Evolutionary conservation across 2,797 vertebrate genomes (phyloP), one percentile per base, ranked within the genome.

Genomic region (Heliangelus exortis): DNA sequence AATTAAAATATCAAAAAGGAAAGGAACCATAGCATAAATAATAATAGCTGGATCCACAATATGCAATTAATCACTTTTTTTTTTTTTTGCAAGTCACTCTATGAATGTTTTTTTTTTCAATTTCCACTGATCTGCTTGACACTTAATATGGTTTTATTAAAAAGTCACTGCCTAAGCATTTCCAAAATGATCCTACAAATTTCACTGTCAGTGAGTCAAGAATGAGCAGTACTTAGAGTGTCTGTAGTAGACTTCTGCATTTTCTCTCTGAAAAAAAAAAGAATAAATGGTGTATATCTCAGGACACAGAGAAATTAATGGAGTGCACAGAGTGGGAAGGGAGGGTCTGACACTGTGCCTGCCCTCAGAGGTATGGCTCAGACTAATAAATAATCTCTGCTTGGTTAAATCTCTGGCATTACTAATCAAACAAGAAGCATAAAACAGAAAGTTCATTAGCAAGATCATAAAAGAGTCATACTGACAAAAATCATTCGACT

Each of bases 341-440:
- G 81, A 91, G 79, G 84, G 74, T 59, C 89, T 92, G 93, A 97
- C 96, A 90, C 68, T 0, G 0, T 89, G 92, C 92, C 93, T 89
- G 92, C 92, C 93, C 92, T 89, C 77, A 45, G 91, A 93, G 94
- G 91, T 79, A 18, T 26, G 71, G 65, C 93, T 96, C 90, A 57
- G 74, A 50, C 84, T 87, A 84, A 96, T 94, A 95, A 95, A 95
- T 96, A 89, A 95, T 94, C 90, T 76, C 92, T 93, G 92, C 96
- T 96, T 92, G 62, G 84, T 89, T 96, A 97, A 95, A 94, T 84
- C 92, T 94, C 95, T 95, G 84, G 90, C 93, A 93, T 91, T 91
- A 76, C 96, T 92, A 96, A 95, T 92, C 95, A 96, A 90, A 85
- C 93, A 89, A 96, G 93, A 92, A 92, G 95, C 92, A 96, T 92